Base-by-base conservation (phyloP, 2,797 vertebrate species). In the Tangara arthus region DNA sequence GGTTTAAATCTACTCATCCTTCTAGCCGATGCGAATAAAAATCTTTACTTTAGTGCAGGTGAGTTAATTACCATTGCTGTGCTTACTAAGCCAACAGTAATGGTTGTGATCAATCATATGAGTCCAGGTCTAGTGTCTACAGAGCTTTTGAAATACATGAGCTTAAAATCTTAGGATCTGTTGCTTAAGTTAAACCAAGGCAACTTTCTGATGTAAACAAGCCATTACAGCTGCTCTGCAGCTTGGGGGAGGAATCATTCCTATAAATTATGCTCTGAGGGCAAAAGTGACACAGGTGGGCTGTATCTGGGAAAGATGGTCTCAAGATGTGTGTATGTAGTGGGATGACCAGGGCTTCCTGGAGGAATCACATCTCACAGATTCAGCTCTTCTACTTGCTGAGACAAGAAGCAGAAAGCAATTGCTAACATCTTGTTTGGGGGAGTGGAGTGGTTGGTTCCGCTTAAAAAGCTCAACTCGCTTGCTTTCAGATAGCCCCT, bases 91-190 rank as follows among this genome's bases (percentile, higher is more conserved):
- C 77, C 77, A 56, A 24, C 53, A 39, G 52, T 41, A 79, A 63
- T 32, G 34, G 52, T 46, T 66, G 77, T 87, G 34, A 72, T 91
- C 83, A 94, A 94, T 95, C 88, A 73, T 28, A 4, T 5, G 47
- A 93, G 80, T 52, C 55, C 44, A 49, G 66, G 73, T 75, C 73
- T 79, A 28, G 47, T 32, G 34, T 90, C 87, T 88, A 4, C 52
- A 70, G 37, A 89, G 82, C 73, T 96, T 87, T 95, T 85, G 64
- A 85, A 84, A 50, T 92, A 92, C 95, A 95, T 93, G 81, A 92
- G 93, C 86, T 94, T 96, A 92, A 90, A 93, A 94, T 93, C 81
- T 89, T 94, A 90, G 55, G 41, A 39, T 37, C 34, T 68, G 60
- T 44, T 91, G 88, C 78, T 94, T 64, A 90, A 90, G 49, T 94